phyloP scores from a whole-genome alignment of 2,888 invertebrate species.

The Entomobrya proxima region DNA sequence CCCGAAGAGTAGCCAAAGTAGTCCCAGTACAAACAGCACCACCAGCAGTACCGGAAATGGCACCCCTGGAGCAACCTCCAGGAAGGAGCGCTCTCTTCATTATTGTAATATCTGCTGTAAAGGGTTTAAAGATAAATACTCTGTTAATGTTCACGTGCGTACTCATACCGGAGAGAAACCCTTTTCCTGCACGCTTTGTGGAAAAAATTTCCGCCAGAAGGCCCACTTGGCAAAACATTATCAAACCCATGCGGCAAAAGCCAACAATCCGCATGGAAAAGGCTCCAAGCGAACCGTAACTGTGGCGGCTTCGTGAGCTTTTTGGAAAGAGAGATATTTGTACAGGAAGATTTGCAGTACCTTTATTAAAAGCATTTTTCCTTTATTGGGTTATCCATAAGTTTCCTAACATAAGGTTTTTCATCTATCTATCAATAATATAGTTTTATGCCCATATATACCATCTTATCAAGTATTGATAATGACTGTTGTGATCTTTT shows the following conservation, averaged over 20 bases:
- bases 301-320: constrained; percentile 49
- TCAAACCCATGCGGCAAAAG: constrained; percentile 89
- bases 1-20: constrained; percentile 54
- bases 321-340: neutral
- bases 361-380: neutral
- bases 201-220: constrained; percentile 94
- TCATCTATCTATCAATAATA: neutral
- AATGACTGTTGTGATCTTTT: neutral
- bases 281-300: constrained; percentile 51
- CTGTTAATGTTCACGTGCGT: constrained; percentile 97
- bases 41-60: constrained; percentile 77
- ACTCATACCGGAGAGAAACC: constrained; percentile 99
- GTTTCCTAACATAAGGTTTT: neutral
- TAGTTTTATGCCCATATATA: too few relatives aligned
- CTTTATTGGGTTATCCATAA: neutral
- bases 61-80: constrained; percentile 83
- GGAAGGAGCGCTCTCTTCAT: constrained; percentile 92
- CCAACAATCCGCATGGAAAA: constrained; percentile 66
- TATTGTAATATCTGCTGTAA: constrained; percentile 95
- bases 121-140: constrained; percentile 96
- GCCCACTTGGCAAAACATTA: constrained; percentile 95
- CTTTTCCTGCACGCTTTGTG: constrained; percentile 95
- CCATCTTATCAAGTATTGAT: neutral
- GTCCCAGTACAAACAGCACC: constrained; percentile 62
- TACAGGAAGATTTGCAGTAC: neutral